phyloP scores from a whole-genome alignment of 1,140 invertebrate genomes.

The Brachionus koreanus region DNA sequence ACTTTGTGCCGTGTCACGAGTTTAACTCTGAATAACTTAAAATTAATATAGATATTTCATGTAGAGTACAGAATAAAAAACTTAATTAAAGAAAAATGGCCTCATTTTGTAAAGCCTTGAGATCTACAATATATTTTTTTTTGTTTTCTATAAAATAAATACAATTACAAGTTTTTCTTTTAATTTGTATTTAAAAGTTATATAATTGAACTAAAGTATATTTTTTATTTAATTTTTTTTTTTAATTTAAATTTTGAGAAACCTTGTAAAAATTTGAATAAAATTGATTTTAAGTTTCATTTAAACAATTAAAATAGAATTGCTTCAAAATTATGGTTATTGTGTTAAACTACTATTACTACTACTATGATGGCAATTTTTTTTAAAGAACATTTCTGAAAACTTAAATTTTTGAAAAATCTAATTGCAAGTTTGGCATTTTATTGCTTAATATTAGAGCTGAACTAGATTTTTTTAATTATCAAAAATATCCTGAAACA shows the following conservation, averaged over 20 bases:
- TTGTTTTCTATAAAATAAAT: not conserved
- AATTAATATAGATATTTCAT: not conserved
- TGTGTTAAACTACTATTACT: too few relatives aligned
- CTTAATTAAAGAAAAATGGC: not conserved
- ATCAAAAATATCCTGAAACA: too few relatives aligned
- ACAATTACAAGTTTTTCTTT: not conserved
- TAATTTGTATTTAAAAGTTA: not conserved
- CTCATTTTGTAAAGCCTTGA: not conserved
- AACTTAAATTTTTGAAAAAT: too few relatives aligned
- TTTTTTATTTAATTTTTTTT: not conserved
- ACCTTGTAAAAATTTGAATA: not conserved
- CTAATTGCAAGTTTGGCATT: too few relatives aligned
- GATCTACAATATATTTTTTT: not conserved
- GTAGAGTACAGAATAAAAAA: not conserved
- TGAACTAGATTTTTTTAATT: too few relatives aligned
- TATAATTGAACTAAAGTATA: not conserved
- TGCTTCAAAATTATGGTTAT: too few relatives aligned
- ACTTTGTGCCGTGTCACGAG: not conserved
- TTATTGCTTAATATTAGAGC: too few relatives aligned
- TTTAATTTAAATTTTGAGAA: not conserved
- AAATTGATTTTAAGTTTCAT: not conserved
- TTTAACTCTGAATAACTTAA: not conserved
- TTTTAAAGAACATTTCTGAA: too few relatives aligned
- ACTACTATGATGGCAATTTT: too few relatives aligned
- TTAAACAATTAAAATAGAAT: too few relatives aligned